Percentiles rank a stretch among this genome's conserved stretches.
Conservation (phyloP, 2,888 invertebrate genomes). For the Rotaria socialis region DNA sequence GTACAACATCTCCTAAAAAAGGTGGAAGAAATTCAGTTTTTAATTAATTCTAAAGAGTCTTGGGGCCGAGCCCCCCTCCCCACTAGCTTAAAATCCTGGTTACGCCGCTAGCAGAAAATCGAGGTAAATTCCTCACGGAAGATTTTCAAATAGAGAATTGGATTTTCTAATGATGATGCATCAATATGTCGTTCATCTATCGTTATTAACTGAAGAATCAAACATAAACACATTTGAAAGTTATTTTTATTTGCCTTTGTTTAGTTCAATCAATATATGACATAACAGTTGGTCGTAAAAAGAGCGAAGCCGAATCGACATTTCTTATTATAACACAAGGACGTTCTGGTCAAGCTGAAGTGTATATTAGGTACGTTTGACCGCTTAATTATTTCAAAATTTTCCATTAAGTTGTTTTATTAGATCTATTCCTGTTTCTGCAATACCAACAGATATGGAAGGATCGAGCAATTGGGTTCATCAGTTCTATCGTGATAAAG, state of each 20-base stretch:
- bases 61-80: too few species aligned
- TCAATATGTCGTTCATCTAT: too few species aligned
- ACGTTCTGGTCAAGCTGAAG: neutral
- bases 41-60: too few species aligned
- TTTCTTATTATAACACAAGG: neutral
- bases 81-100: too few species aligned
- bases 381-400: constrained; percentile 74
- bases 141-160: too few species aligned
- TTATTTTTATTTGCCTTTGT: too few species aligned
- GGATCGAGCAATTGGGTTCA: constrained; percentile 76
- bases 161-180: too few species aligned
- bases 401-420: constrained; percentile 37
- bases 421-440: constrained; percentile 74
- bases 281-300: constrained; percentile 10
- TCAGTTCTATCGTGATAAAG: constrained; percentile 67
- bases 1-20: too few species aligned
- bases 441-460: constrained; percentile 71
- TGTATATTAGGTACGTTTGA: constrained; percentile 57
- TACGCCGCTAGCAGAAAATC: constrained; percentile 70
- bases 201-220: too few species aligned
- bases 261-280: neutral
- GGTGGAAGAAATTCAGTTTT: too few species aligned
- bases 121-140: constrained; percentile 50
- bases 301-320: neutral
- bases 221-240: too few species aligned